Evolutionary conservation across 2,797 vertebrate species (phyloP), one percentile per base, ranked within the genome.

Genomic region (Myiotriccus ornatus): DNA sequence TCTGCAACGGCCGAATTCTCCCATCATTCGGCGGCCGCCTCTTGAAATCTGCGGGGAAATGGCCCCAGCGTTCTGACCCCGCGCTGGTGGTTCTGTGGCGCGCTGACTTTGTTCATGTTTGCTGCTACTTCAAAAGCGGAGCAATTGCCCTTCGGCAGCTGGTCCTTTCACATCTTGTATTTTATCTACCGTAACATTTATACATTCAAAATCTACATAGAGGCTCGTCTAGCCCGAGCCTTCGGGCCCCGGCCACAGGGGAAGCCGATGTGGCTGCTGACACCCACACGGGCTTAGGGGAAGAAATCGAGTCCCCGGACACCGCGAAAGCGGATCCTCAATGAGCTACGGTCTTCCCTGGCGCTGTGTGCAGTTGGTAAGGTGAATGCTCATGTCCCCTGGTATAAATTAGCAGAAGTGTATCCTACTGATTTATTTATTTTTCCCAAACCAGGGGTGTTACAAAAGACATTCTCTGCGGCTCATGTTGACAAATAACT

Each of bases 401-500:
- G 55, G 57, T 41, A 65, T 37, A 62, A 90, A 81, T 78, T 78
- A 89, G 23, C 50, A 67, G 55, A 50, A 90, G 27, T 20, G 41
- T 60, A 55, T 75, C 53, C 73, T 23, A 69, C 50, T 59, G 69
- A 30, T 88, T 68, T 76, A 62, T 88, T 94, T 89, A 14, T 84
- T 93, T 86, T 86, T 77, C 35, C 76, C 56, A 78, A 69, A 57
- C n/a, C n/a, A 37, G 49, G 43, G 57, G 68, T 56, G 67, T 60
- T 87, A 30, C 4, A 62, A 67, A 83, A 76, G 63, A 73, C 47
- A 56, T 59, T 83, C 62, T 67, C 60, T 46, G 64, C 11, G 12
- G 62, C 67, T 86, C 55, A 57, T 71, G 80, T 90, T 87, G 93
- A 93, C 93, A 87, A 92, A 90, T 73, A 92, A 84, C 44, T 73